Conservation (phyloP, 2,113 vertebrate species). For the Cathartes aura region DNA sequence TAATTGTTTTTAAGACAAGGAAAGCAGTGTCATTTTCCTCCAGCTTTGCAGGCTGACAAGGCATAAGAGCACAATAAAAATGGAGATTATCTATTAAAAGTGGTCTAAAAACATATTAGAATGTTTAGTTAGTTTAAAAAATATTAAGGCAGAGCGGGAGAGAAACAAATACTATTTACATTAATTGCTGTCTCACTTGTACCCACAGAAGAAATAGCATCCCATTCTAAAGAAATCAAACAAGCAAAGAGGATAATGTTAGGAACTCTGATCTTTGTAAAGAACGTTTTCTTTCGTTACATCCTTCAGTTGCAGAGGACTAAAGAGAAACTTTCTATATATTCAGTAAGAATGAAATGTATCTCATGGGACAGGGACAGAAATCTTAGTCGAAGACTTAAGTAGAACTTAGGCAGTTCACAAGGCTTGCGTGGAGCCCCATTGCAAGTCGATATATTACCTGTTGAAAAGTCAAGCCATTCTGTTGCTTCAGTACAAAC, state of each 20-base stretch:
- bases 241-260: not conserved
- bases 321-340: not conserved
- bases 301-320: not conserved
- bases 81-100: not conserved
- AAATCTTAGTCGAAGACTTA: not conserved
- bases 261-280: not conserved
- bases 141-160: not conserved
- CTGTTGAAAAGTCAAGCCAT: constrained; percentile 15
- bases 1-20: not conserved
- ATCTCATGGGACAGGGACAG: not conserved
- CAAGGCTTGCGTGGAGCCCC: not conserved
- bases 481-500: not conserved
- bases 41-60: not conserved
- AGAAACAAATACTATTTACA: not conserved
- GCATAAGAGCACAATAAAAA: not conserved
- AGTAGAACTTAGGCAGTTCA: not conserved
- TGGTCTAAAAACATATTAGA: not conserved
- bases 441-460: not conserved
- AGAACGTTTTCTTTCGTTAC: not conserved
- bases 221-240: not conserved
- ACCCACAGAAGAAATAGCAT: not conserved
- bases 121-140: not conserved
- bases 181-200: not conserved
- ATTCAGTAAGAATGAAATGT: not conserved
- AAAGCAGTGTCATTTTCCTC: not conserved